These are phyloP conservation scores for Lasius fuliginosus DNA, from an alignment of 2,888 invertebrate genomes.

Conservation along the genomic window DNA sequence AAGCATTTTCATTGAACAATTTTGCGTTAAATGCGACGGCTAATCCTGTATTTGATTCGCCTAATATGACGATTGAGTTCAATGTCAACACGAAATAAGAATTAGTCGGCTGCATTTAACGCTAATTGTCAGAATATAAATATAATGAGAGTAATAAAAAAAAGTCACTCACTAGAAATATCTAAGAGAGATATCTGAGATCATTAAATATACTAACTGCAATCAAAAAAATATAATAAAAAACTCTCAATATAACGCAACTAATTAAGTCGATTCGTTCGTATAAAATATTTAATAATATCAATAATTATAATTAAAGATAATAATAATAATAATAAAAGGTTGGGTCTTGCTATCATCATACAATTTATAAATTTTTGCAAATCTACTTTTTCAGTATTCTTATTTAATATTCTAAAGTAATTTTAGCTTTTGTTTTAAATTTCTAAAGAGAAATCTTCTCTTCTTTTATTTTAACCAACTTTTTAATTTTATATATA, in stretches of 20 bases:
- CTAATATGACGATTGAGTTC: conserved; percentile 31
- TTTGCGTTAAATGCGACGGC: background rate
- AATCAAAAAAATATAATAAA: background rate
- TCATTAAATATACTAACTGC: background rate
- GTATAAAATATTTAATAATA: background rate
- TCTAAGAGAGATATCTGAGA: background rate
- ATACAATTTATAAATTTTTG: background rate
- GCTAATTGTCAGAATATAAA: background rate
- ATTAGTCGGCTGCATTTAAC: background rate
- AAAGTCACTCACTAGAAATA: background rate
- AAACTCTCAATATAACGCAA: background rate
- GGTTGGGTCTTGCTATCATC: background rate
- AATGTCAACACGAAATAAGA: conserved; percentile 20
- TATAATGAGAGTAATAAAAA: background rate
- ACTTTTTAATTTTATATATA: background rate
- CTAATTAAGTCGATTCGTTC: background rate
- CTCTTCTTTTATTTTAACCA: background rate
- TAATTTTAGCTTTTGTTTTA: too few species aligned
- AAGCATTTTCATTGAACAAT: conserved; percentile 13
- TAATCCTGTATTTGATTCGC: background rate
- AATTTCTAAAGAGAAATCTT: background rate
- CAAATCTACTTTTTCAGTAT: background rate
- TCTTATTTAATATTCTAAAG: background rate
- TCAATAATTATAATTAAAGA: conserved; percentile 5
- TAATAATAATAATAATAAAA: conserved; percentile 2